phyloP scores from a whole-genome alignment of 2,888 invertebrate species.

The Octonoba sinensis region DNA sequence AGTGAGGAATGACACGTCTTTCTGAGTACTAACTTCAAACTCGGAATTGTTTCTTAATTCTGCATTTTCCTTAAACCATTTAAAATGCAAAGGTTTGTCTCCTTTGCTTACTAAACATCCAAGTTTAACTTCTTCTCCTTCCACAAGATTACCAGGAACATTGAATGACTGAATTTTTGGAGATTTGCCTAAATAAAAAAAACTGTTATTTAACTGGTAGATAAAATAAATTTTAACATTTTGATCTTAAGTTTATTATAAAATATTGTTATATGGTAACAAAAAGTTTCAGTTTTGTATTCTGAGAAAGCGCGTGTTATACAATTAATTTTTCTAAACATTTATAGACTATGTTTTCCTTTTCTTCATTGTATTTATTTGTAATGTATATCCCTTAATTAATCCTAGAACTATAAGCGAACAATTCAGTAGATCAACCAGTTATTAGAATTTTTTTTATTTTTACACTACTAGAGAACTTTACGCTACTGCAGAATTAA shows the following conservation, averaged over 20 bases:
- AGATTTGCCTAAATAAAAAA: constrained; percentile 25
- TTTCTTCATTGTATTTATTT: too few relatives aligned
- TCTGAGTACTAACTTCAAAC: constrained; percentile 29
- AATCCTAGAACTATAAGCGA: too few relatives aligned
- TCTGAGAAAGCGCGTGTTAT: too few relatives aligned
- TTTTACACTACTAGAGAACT: too few relatives aligned
- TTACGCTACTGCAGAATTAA: too few relatives aligned
- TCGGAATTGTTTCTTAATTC: constrained; percentile 25
- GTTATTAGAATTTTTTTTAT: too few relatives aligned
- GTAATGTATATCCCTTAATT: too few relatives aligned
- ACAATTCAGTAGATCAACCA: too few relatives aligned
- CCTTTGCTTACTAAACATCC: constrained; percentile 79
- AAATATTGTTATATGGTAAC: not conserved
- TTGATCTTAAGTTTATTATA: too few relatives aligned
- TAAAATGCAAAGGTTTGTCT: constrained; percentile 36
- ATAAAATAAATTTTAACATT: too few relatives aligned
- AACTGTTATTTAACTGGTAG: not conserved
- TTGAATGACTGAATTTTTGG: constrained; percentile 82
- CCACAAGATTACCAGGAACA: constrained; percentile 84
- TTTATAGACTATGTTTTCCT: too few relatives aligned
- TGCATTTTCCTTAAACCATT: constrained; percentile 34
- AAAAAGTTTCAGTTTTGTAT: not conserved
- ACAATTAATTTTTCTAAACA: too few relatives aligned
- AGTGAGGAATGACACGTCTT: constrained; percentile 37
- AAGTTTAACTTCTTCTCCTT: constrained; percentile 87